A percentile compares a stretch with the other conserved stretches of the same genome.
phyloP scores from a whole-genome alignment of 2,113 vertebrate species.

The Octodon degus region DNA sequence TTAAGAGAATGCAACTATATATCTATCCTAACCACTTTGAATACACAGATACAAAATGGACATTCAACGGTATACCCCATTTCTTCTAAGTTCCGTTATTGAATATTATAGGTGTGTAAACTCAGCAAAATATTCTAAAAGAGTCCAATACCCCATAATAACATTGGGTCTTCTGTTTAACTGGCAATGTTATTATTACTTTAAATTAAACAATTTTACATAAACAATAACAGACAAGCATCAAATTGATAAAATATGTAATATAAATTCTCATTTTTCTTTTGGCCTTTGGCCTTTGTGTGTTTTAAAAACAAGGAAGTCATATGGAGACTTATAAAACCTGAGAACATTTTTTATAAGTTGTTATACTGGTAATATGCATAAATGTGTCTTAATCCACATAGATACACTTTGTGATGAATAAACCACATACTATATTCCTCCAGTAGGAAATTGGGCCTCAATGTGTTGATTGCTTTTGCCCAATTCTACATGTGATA shows the following conservation, averaged over 20 bases:
- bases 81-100: too few species aligned
- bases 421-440: neutral
- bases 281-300: neutral
- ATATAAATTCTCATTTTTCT: neutral
- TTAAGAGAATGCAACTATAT: too few species aligned
- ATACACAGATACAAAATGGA: too few species aligned
- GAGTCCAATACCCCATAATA: too few species aligned
- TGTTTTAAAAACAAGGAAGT: conserved; percentile 32
- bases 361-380: neutral
- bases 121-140: too few species aligned
- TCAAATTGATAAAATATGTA: neutral
- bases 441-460: neutral
- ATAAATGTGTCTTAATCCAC: neutral
- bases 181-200: too few species aligned
- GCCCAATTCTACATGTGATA: neutral
- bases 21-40: too few species aligned
- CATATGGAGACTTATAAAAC: neutral
- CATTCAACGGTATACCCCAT: too few species aligned
- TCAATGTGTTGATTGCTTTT: neutral
- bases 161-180: too few species aligned
- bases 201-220: neutral
- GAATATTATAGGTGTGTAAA: too few species aligned
- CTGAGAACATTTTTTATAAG: neutral
- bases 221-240: neutral
- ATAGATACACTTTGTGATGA: neutral